Percentiles rank a stretch among this genome's conserved stretches.
phyloP scores from a whole-genome alignment of 2,797 vertebrate species.

The Tolypeutes matacus region DNA sequence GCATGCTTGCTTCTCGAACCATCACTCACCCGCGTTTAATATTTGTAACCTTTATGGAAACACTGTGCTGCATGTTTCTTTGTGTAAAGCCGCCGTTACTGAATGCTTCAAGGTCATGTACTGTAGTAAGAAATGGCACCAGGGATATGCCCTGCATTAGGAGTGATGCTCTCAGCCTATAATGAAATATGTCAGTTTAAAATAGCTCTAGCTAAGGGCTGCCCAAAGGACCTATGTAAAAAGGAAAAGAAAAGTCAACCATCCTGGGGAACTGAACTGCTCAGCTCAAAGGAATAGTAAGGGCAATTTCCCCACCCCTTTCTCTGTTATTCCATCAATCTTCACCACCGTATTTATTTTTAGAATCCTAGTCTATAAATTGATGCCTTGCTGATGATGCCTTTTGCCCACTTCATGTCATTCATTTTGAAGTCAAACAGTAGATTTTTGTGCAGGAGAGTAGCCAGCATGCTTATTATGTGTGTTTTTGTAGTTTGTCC shows the following conservation, averaged over 20 bases:
- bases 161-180: constrained; percentile 39
- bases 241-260: constrained; percentile 73
- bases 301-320: neutral
- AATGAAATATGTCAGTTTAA: constrained; percentile 74
- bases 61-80: constrained; percentile 21
- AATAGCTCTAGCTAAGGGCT: constrained; percentile 77
- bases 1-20: constrained; percentile 50
- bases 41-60: constrained; percentile 47
- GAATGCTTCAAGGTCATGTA: constrained; percentile 6
- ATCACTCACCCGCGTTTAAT: constrained; percentile 22
- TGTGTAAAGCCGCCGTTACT: constrained; percentile 42
- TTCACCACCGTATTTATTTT: constrained; percentile 75
- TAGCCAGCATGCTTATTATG: constrained; percentile 25
- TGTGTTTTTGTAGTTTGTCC: constrained; percentile 53
- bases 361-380: constrained; percentile 72
- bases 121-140: neutral
- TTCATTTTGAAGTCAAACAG: constrained; percentile 59
- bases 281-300: constrained; percentile 69
- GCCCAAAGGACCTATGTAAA: constrained; percentile 76
- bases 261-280: neutral
- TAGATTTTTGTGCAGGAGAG: constrained; percentile 10
- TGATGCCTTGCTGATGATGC: constrained; percentile 37
- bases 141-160: constrained; percentile 20
- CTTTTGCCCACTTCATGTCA: constrained; percentile 43
- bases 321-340: constrained; percentile 72